These are phyloP conservation scores for Rattus rattus DNA, from an alignment of 2,113 vertebrate species.

Conservation along the genomic window DNA sequence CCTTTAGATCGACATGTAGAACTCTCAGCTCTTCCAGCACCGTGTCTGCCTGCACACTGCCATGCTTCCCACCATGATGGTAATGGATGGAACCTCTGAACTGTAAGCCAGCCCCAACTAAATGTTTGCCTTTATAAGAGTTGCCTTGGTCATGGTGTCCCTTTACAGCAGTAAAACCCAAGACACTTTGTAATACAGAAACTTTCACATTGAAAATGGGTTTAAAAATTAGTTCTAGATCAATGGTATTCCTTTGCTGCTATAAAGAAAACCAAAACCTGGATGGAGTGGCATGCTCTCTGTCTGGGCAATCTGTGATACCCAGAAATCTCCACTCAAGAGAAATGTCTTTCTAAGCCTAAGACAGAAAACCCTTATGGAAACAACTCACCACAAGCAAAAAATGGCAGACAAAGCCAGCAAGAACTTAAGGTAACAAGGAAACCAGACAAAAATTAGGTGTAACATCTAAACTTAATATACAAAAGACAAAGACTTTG, in stretches of 20 bases:
- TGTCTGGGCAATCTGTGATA: not conserved
- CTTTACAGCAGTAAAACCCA: too few species aligned
- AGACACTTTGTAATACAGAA: not conserved
- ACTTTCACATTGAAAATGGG: slow-evolving; percentile 1
- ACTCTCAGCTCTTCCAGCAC: too few species aligned
- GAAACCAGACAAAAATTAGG: not conserved
- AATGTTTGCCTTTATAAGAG: too few species aligned
- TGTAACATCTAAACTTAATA: not conserved
- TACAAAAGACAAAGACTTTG: not conserved
- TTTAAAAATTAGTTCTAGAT: not conserved
- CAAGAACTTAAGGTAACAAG: not conserved
- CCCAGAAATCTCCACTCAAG: not conserved
- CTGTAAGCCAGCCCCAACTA: too few species aligned
- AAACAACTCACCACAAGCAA: not conserved
- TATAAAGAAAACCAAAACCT: slow-evolving; percentile 27
- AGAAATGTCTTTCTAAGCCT: not conserved
- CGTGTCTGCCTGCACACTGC: too few species aligned
- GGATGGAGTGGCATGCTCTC: not conserved
- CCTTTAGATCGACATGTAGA: too few species aligned
- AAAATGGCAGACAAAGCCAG: not conserved
- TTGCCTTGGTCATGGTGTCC: too few species aligned
- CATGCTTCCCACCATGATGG: too few species aligned
- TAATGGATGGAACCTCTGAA: too few species aligned
- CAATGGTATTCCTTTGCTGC: not conserved
- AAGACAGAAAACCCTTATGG: not conserved